Evolutionary conservation across 2,797 vertebrate genomes (phyloP), one percentile per base, ranked within the genome.

Genomic region (Morelia viridis): DNA sequence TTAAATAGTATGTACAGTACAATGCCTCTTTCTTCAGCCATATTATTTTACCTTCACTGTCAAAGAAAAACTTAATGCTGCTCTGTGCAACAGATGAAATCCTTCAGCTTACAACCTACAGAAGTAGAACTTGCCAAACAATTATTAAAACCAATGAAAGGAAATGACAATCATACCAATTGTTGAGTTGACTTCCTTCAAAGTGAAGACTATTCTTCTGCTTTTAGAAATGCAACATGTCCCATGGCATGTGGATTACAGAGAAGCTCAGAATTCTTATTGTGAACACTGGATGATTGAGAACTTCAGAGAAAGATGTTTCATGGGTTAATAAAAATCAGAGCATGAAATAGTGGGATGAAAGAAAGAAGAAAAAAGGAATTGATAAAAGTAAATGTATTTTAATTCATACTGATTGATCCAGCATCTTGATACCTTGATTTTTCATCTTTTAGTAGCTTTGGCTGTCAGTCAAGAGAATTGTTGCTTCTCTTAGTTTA

Each of bases 291-390:
- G 83, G 90, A 80, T 13, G 83, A 83, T 85, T 87, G 85, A 65
- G 87, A 94, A 89, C n/a, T 68, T 83, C 89, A 65, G 89, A 92
- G 86, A 88, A 94, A 91, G 61, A 89, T 91, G 68, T 87, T 89
- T 89, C 87, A 87, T 60, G 31, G 58, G 50, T 85, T 91, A 89
- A 84, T 89, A 28, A 89, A 50, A 94, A 92, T 91, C 87, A 84
- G 85, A 89, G 90, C 87, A 92, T 89, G 87, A 62, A 65, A 85
- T 46, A 26, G 62, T 88, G 24, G 46, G 90, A 91, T 92, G 65
- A 94, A 91, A 92, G 76, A 87, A 86, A 91, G 83, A 7, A 24
- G 57, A 83, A 58, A 85, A 22, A 87, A 86, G 10, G 60, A 35
- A 68, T 71, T 31, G 84, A 65, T 65, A 12, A 68, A 64, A 57